These are phyloP conservation scores for Gymnogyps californianus DNA, from an alignment of 2,113 vertebrate species.

Conservation along the genomic window DNA sequence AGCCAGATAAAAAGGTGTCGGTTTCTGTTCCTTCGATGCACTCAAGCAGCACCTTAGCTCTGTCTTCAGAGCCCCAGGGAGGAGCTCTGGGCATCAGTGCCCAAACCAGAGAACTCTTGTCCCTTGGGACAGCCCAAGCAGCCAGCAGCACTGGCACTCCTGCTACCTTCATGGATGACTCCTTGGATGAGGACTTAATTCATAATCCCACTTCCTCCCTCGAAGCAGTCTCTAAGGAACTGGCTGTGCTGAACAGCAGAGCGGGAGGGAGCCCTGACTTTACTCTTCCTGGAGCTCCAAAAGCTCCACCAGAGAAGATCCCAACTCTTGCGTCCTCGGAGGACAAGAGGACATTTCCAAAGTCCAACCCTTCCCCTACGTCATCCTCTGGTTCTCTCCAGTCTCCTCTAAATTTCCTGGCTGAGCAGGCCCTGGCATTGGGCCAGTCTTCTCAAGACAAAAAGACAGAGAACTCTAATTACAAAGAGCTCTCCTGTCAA, in stretches of 20 bases:
- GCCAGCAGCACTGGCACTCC: slow-evolving; percentile 27
- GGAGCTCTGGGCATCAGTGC: slow-evolving; percentile 40
- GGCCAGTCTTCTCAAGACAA: slow-evolving; percentile 79
- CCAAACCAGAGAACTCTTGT: slow-evolving; percentile 45
- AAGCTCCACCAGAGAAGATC: slow-evolving; percentile 66
- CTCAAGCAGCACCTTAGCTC: slow-evolving; percentile 34
- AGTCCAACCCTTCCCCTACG: slow-evolving; percentile 58
- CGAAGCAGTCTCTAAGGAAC: slow-evolving; percentile 73
- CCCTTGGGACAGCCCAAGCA: neutral
- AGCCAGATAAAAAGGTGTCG: slow-evolving; percentile 67
- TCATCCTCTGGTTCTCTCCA: slow-evolving; percentile 68
- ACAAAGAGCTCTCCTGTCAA: slow-evolving; percentile 73
- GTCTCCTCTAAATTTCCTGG: slow-evolving; percentile 78
- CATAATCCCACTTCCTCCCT: slow-evolving; percentile 68
- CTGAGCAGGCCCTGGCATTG: slow-evolving; percentile 75
- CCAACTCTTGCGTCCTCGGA: slow-evolving; percentile 49
- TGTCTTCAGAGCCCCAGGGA: slow-evolving; percentile 70
- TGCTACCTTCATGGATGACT: slow-evolving; percentile 69
- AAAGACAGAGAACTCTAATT: slow-evolving; percentile 70
- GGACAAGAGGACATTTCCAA: slow-evolving; percentile 75
- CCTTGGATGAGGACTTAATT: slow-evolving; percentile 70
- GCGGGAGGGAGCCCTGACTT: slow-evolving; percentile 63
- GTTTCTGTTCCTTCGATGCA: slow-evolving; percentile 54
- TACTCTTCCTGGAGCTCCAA: slow-evolving; percentile 37
- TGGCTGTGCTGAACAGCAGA: slow-evolving; percentile 70